A percentile compares a stretch with the other conserved stretches of the same genome.
Conservation (phyloP, 2,797 vertebrate genomes). For the Poeciliopsis infans region DNA sequence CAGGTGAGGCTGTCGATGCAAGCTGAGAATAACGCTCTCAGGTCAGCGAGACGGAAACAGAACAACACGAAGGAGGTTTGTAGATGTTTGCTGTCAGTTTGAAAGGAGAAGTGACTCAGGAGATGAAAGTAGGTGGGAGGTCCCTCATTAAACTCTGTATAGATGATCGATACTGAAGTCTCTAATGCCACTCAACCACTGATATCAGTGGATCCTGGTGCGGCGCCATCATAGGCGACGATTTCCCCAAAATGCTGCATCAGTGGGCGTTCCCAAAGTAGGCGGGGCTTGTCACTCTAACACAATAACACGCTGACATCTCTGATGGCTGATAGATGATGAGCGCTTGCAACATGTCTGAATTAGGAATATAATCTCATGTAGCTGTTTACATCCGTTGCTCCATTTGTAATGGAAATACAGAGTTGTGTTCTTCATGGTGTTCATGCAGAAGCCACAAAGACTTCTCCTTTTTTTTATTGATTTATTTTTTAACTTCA, state of each 20-base stretch:
- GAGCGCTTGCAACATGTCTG: no score
- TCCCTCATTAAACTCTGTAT: neutral
- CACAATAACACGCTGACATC: no score
- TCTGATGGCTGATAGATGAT: no score
- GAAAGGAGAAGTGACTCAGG: neutral
- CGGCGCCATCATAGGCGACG: no score
- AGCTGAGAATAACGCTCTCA: constrained; percentile 7
- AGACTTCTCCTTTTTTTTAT: neutral
- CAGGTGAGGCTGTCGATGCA: constrained; percentile 39
- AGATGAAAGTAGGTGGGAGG: neutral
- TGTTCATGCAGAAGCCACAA: neutral
- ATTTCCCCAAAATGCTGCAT: no score
- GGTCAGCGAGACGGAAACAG: constrained; percentile 19
- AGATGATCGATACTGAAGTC: neutral
- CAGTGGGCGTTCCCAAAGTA: no score
- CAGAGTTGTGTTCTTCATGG: neutral
- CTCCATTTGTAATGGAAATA: no score
- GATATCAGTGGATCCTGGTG: no score
- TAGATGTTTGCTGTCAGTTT: neutral
- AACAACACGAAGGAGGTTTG: constrained; percentile 5
- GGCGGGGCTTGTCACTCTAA: no score
- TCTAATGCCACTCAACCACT: neutral
- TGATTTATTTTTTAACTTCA: no score
- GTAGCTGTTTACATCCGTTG: no score
- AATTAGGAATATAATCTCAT: no score